Percentiles rank a stretch among this genome's conserved stretches.
Conservation (phyloP, 2,797 vertebrate species). For the Artibeus jamaicensis region DNA sequence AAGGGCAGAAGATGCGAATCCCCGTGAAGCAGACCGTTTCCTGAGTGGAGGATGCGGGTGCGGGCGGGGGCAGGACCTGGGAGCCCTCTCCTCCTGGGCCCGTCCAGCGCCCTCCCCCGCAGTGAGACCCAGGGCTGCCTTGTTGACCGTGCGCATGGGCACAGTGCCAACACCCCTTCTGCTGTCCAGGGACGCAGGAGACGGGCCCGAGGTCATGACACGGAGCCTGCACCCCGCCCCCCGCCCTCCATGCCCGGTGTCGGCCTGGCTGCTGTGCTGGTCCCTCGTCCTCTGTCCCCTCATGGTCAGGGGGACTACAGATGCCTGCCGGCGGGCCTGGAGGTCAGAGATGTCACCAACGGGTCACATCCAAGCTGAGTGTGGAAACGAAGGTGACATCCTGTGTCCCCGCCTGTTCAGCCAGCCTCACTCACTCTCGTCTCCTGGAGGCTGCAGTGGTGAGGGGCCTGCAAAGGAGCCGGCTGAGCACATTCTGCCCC, state of each 20-base stretch:
- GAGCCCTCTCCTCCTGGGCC: background rate
- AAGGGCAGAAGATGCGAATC: background rate
- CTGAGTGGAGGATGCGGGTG: background rate
- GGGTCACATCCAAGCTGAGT: accelerated
- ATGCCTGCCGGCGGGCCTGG: background rate
- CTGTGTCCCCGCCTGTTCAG: background rate
- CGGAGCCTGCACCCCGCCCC: background rate
- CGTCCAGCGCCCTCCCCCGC: accelerated
- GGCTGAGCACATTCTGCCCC: accelerated
- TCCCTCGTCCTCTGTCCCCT: background rate
- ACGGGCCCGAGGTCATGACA: accelerated
- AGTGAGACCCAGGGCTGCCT: background rate
- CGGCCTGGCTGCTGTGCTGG: background rate
- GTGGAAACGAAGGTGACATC: background rate
- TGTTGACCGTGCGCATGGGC: background rate
- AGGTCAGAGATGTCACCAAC: accelerated
- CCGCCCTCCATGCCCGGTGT: background rate
- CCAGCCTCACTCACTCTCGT: background rate
- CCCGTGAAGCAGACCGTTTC: accelerated
- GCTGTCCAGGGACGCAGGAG: background rate
- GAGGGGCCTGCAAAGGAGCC: too few species aligned
- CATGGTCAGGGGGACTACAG: background rate
- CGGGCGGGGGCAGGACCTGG: background rate
- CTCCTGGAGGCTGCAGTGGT: background rate
- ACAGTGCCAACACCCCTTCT: background rate